Evolutionary conservation across 1,140 invertebrate species (phyloP).

Genomic region (Drosophila littoralis): DNA sequence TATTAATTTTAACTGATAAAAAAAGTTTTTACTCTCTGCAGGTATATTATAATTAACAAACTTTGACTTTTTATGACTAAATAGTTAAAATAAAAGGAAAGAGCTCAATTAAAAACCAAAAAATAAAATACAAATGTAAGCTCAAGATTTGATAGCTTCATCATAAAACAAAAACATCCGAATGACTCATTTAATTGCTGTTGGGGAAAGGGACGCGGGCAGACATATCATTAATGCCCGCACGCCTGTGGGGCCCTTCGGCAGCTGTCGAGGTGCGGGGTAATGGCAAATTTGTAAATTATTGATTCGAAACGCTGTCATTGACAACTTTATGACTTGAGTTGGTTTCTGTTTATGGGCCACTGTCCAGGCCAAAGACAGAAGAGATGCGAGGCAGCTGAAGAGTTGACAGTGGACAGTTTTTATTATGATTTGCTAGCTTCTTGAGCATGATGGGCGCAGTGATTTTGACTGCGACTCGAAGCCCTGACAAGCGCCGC

Average conservation of each 20-base stretch:
- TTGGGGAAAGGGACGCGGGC: conserved; percentile 49
- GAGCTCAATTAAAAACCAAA: background rate
- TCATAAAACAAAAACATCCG: conserved; percentile 8
- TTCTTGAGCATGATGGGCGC: conserved; percentile 44
- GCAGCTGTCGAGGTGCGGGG: conserved; percentile 8
- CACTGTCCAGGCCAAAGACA: conserved; percentile 34
- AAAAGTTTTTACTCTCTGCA: too few relatives aligned
- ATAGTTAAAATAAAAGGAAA: background rate
- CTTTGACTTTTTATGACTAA: background rate
- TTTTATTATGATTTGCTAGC: conserved; percentile 76
- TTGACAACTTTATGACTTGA: conserved; percentile 73
- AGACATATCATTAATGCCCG: conserved; percentile 33
- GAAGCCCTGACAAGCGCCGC: conserved; percentile 44
- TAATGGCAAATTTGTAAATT: conserved; percentile 58
- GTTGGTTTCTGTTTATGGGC: conserved; percentile 61
- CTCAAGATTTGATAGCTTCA: conserved; percentile 5
- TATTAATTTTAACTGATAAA: too few relatives aligned
- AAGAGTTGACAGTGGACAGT: conserved; percentile 78
- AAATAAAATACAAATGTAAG: background rate
- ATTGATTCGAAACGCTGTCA: conserved; percentile 74
- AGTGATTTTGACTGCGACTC: conserved; percentile 30
- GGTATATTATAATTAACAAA: too few relatives aligned
- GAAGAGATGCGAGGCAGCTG: conserved; percentile 45
- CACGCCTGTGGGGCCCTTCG: conserved; percentile 39
- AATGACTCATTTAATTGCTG: conserved; percentile 37